Evolutionary conservation across 2,888 invertebrate species (phyloP).

Genomic region (Aleiodes testaceus): DNA sequence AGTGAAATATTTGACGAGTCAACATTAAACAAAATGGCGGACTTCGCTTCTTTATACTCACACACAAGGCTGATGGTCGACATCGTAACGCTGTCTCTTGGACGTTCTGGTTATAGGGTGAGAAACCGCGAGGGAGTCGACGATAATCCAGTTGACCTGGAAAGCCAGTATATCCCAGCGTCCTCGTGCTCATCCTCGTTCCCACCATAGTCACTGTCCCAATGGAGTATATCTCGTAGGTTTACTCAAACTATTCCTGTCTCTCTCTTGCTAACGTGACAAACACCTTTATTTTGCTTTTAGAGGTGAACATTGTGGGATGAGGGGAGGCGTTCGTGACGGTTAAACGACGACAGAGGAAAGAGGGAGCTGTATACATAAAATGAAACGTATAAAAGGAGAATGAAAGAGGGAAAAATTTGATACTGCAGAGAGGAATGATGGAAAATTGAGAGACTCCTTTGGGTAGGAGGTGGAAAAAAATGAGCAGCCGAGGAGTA

Average conservation of each 20-base stretch:
- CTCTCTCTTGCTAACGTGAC: slow-evolving; percentile 21
- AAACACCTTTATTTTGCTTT: slow-evolving; percentile 12
- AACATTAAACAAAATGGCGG: neutral
- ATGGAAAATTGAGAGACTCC: slow-evolving; percentile 58
- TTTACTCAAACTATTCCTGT: slow-evolving; percentile 9
- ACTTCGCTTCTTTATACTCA: neutral
- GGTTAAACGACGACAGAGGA: slow-evolving; percentile 14
- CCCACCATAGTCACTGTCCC: slow-evolving; percentile 21
- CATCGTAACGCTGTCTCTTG: slow-evolving; percentile 12
- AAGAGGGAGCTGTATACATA: slow-evolving; percentile 15
- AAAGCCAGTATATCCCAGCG: slow-evolving; percentile 15
- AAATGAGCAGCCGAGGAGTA: slow-evolving; percentile 20
- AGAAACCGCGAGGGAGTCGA: slow-evolving; percentile 32
- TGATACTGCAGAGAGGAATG: neutral
- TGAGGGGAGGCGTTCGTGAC: neutral
- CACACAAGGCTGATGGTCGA: neutral
- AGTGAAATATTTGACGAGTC: slow-evolving; percentile 18
- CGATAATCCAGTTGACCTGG: slow-evolving; percentile 39
- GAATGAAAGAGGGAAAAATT: slow-evolving; percentile 13
- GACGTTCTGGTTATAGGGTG: slow-evolving; percentile 13
- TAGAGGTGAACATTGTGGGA: neutral
- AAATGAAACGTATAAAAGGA: slow-evolving; percentile 44
- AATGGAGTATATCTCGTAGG: slow-evolving; percentile 25
- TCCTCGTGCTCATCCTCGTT: slow-evolving; percentile 32
- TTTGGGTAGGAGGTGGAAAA: neutral